Evolutionary conservation across 2,797 vertebrate genomes (phyloP), one percentile per base, ranked within the genome.

Genomic region (Epinephelus awoara): DNA sequence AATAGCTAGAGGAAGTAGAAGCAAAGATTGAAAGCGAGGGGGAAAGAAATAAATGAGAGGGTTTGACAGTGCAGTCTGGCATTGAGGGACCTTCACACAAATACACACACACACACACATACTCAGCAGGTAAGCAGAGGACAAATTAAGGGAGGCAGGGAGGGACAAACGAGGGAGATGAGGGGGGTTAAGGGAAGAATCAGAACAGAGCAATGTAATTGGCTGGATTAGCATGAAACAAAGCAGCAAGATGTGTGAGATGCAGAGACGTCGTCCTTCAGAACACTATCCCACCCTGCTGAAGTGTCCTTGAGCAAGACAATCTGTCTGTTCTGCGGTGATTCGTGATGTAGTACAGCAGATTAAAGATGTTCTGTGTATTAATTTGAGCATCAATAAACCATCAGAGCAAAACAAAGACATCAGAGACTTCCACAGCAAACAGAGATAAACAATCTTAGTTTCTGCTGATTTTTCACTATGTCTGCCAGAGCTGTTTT

Each of bases 221-320:
- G 75, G 79, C 13, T 18, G 52, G 21, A 55, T 80, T 58, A 74
- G 62, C 51, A 34, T 51, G 49, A 76, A 68, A 23, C 17, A 0
- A 63, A 72, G 72, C 82, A 67, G 79, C 72, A 23, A 77, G 79
- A 56, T 0, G 51, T 58, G 34, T 21, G 21, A 42, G 51, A 34
- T 7, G 62, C 47, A 21, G 49, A 50, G 52, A 59, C 10, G 0
- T 2, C 5, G 67, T 52, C 80, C 80, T 80, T 86, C 55, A 25
- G 3, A 77, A 58, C 40, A 1, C 50, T 2, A 3, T 12, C 19
- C 9, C 56, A 0, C 23, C 47, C 25, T 25, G 80, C 67, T 63
- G 55, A 50, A 66, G 77, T 52, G 77, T 78, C 83, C 80, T 88
- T 66, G 59, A 66, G 72, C 83, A 64, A 55, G 50, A 69, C 49